A percentile compares a stretch with the other conserved stretches of the same genome.
Evolutionary conservation across 1,140 invertebrate species (phyloP).

Genomic region (Phthorimaea operculella): DNA sequence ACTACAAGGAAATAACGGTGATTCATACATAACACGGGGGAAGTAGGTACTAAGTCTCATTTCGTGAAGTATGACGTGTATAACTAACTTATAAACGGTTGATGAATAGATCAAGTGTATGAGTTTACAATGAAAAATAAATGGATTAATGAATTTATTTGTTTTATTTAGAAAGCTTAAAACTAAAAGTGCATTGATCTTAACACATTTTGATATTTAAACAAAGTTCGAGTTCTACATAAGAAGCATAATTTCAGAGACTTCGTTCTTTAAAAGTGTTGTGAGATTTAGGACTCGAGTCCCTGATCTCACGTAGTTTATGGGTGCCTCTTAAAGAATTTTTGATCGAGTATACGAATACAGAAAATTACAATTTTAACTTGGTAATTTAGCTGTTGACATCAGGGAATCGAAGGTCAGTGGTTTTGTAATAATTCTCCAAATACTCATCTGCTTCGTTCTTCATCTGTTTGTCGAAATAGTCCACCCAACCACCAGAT

Average conservation of each 20-base stretch:
- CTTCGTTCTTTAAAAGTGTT: too few relatives aligned
- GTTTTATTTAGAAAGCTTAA: neutral
- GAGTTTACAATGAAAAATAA: slow-evolving; percentile 65
- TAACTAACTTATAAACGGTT: slow-evolving; percentile 57
- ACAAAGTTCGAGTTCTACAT: too few relatives aligned
- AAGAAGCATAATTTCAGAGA: too few relatives aligned
- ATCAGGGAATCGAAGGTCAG: slow-evolving; percentile 30
- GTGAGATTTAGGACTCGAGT: too few relatives aligned
- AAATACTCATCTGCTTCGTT: slow-evolving; percentile 35
- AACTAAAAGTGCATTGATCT: too few relatives aligned
- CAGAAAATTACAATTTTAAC: too few relatives aligned
- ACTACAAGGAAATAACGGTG: neutral
- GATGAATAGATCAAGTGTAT: slow-evolving; percentile 62
- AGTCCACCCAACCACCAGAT: slow-evolving; percentile 31
- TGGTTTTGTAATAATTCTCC: slow-evolving; percentile 20
- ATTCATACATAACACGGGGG: slow-evolving; percentile 30
- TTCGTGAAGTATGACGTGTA: slow-evolving; percentile 44
- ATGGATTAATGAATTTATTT: slow-evolving; percentile 41
- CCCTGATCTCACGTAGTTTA: too few relatives aligned
- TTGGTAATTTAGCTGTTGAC: neutral
- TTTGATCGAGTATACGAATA: too few relatives aligned
- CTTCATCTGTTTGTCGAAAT: slow-evolving; percentile 35
- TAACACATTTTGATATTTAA: too few relatives aligned
- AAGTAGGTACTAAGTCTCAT: slow-evolving; percentile 24
- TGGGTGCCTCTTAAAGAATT: too few relatives aligned